Evolutionary conservation across 2,888 invertebrate species (phyloP), one percentile per base, ranked within the genome.

Genomic region (Temnothorax rugatulus): DNA sequence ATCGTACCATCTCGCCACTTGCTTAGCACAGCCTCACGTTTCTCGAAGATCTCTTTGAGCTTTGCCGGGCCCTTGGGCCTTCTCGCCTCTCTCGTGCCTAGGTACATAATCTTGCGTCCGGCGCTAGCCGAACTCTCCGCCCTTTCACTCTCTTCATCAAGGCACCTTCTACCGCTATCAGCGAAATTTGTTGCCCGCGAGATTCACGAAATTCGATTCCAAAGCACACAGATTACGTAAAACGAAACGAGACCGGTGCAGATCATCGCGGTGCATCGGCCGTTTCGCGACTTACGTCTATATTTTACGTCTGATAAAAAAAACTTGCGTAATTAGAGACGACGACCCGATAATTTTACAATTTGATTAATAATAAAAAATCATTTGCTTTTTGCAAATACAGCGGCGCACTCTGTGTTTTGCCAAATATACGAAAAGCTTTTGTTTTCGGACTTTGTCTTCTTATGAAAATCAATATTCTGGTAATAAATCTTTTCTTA

Each of bases 1-100:
- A 25, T 91, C 94, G 84, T 96, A 96, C 96, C 96, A 95, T 96
- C 94, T 91, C 95, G 95, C 96, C 96, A 96, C 89, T 95, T 95
- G 88, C 93, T 93, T 76, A 96, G 95, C 86, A 96, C 94, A 85
- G 95, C 94, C 83, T 95, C 95, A 88, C 95, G 95, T 91, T 94
- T 95, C 90, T 96, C 95, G 92, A 95, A 95, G 91, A 93, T 87
- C 71, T 95, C 95, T 90, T 95, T 95, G 86, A 95, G 92, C 91
- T 94, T 95, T 84, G 95, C 95, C 66, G 95, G 94, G 89, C 95
- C 95, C 87, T 94, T 95, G 83, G 94, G 95, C 91, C 95, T 94
- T 85, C 94, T 92, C 41, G 59, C 34, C 41, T 85, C 87, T 71
- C 87, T 90, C 84, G 87, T 85, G 83, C 91, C 90, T 88, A 91